Conservation (phyloP, 2,113 vertebrate species). For the Colossoma macropomum region DNA sequence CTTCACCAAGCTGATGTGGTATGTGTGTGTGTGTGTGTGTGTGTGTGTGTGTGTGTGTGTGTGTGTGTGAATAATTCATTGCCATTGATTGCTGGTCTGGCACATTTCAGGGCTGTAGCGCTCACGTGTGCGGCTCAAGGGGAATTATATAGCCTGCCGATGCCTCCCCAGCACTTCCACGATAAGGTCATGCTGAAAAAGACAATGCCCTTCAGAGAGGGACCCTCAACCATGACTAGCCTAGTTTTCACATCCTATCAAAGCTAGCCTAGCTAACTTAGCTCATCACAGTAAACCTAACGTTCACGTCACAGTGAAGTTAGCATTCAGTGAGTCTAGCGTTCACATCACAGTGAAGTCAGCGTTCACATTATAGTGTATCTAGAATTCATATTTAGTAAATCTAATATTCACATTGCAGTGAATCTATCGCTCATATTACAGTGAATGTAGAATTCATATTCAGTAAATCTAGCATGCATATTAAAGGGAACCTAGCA, state of each 20-base stretch:
- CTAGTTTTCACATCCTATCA: neutral
- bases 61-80: conserved; percentile 66
- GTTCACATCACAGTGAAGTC: neutral
- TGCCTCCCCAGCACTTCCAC: conserved; percentile 3
- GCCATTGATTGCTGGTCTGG: conserved; percentile 61
- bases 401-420: too few species aligned
- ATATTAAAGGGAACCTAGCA: too few species aligned
- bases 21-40: conserved; percentile 36
- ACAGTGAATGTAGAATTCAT: too few species aligned
- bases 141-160: neutral
- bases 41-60: conserved; percentile 39
- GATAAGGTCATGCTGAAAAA: conserved; percentile 17
- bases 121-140: conserved; percentile 25
- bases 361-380: neutral
- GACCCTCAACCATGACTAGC: neutral
- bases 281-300: neutral
- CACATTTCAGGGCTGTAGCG: conserved; percentile 42
- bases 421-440: too few species aligned
- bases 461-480: too few species aligned
- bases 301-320: neutral
- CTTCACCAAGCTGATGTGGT: conserved; percentile 19
- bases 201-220: conserved; percentile 38
- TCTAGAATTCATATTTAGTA: too few species aligned
- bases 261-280: neutral
- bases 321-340: neutral